Conservation (phyloP, 2,113 vertebrate genomes). For the Myotis lucifugus region DNA sequence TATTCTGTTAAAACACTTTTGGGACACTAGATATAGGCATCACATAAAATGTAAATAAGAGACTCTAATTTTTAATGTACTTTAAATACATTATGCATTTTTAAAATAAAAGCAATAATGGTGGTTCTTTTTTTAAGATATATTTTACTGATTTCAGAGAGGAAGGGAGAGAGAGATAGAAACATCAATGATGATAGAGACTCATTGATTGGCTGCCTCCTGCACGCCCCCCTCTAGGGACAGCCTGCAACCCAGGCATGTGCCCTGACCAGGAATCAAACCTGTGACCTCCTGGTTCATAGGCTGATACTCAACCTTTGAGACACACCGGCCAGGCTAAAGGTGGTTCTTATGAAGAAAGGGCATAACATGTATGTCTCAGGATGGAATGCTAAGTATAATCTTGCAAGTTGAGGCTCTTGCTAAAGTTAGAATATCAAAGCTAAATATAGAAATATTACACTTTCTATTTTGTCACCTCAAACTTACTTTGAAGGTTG, state of each 20-base stretch:
- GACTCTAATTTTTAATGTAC: neutral
- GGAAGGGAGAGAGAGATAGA: no score
- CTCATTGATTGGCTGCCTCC: no score
- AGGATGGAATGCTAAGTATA: conserved; percentile 1
- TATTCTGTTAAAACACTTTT: neutral
- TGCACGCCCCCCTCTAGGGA: no score
- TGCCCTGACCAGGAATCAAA: no score
- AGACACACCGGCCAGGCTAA: neutral
- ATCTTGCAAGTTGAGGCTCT: neutral
- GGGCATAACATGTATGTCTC: neutral
- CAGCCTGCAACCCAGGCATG: no score
- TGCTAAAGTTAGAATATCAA: conserved; percentile 43
- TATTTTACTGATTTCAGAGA: no score
- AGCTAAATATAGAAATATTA: conserved; percentile 58
- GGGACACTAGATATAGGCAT: neutral
- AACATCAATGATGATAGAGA: no score
- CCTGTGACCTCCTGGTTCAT: no score
- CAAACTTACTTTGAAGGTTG: conserved; percentile 32
- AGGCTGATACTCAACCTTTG: no score
- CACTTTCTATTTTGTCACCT: conserved; percentile 14
- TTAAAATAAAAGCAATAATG: conserved; percentile 41
- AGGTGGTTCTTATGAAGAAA: conserved; percentile 29
- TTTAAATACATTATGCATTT: conserved; percentile 18
- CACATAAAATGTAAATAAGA: neutral
- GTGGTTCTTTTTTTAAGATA: neutral